A percentile compares a stretch with the other conserved stretches of the same genome.
Evolutionary conservation across 2,888 invertebrate genomes (phyloP).

Genomic region (Salticus scenicus): DNA sequence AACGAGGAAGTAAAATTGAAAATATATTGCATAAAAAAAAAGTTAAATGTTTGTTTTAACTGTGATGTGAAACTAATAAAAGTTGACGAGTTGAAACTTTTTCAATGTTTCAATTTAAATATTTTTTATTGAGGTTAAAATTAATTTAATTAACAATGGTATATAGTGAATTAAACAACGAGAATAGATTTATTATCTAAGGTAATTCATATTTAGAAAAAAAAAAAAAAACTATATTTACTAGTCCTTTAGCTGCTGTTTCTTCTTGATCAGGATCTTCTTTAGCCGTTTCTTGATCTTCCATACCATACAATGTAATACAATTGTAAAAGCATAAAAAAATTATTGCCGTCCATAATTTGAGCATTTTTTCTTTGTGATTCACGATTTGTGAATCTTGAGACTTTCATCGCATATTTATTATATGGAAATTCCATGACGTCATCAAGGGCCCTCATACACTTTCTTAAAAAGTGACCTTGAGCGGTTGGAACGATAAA

Average conservation of each 20-base stretch:
- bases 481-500: not conserved
- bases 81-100: too few species aligned
- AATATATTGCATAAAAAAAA: too few species aligned
- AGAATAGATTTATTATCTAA: too few species aligned
- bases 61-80: too few species aligned
- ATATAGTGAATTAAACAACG: too few species aligned
- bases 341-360: not conserved
- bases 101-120: too few species aligned
- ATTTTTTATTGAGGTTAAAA: too few species aligned
- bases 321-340: not conserved
- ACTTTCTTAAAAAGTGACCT: not conserved
- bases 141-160: too few species aligned
- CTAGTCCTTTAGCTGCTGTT: not conserved
- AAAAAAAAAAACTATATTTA: not conserved
- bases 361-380: not conserved
- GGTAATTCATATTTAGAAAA: too few species aligned
- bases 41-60: too few species aligned
- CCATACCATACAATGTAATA: not conserved
- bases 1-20: too few species aligned
- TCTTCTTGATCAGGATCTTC: not conserved
- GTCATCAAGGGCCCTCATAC: not conserved
- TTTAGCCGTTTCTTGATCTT: not conserved
- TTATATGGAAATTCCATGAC: not conserved
- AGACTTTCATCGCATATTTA: not conserved
- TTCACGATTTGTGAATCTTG: not conserved